Base-by-base conservation (phyloP, 2,113 vertebrate genomes). In the Gila orcuttii region DNA sequence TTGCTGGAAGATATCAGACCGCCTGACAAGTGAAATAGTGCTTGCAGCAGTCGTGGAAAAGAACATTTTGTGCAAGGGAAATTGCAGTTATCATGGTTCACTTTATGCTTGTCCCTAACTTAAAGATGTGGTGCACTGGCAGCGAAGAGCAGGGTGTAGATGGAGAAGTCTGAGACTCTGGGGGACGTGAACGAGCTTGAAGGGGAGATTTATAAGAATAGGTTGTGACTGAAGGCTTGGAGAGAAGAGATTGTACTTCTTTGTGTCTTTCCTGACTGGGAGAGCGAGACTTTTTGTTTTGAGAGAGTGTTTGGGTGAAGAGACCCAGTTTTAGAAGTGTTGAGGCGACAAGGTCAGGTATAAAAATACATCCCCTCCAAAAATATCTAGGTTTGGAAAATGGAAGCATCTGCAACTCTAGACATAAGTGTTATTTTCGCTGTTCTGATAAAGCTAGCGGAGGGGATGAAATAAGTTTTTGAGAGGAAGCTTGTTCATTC, bases 21-120 rank as follows among this genome's bases (percentile, higher is more conserved):
- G 69, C 55, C 88, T 89, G 86, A 85, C 85, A 74, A 82, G 85
- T 71, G 45, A 79, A 85, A 77, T 76, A 60, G 66, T 57, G 50
- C 62, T 66, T 45, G 64, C 47, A 57, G 52, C 45, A 45, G 76
- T 15, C 11, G 8, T 78, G 42, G 73, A 57, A 88, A 85, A 83
- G 84, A 83, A 83, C 76, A 33, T 88, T 85, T 81, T 78, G 71
- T 88, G 73, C 83, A 45, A 42, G 50, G 33, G 73, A 85, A 88
- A 88, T 88, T 85, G 84, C 73, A 25, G 66, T 83, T 81, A 88
- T 83, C 86, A 88, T 69, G 62, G 79, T 62, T 62, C 79, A 85
- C 13, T 23, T 86, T 79, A 86, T 86, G 74, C 52, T 42, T 47
- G 62, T 42, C 52, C 66, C 55, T 47, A 62, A 68, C 64, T 86